Conservation (phyloP, 1,140 invertebrate species). For the Himalopsyche phryganea region DNA sequence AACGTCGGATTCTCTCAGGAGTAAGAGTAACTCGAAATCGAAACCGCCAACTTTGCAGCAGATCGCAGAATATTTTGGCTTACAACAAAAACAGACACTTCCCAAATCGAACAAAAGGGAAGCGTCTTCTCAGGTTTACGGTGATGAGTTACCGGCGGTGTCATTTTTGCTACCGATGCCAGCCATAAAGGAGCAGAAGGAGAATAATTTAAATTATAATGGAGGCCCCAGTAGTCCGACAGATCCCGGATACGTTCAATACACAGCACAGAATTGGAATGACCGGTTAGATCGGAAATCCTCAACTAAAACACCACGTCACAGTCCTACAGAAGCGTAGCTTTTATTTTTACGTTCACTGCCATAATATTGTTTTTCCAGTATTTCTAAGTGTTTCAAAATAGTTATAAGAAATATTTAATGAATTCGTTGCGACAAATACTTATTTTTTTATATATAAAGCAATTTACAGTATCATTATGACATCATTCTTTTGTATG, state of each 20-base stretch:
- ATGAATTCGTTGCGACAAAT: too few species aligned
- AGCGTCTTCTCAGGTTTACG: slow-evolving; percentile 26
- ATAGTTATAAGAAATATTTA: too few species aligned
- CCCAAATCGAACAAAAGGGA: slow-evolving; percentile 35
- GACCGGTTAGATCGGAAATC: slow-evolving; percentile 44
- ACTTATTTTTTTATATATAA: too few species aligned
- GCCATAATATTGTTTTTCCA: not conserved
- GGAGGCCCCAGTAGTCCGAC: slow-evolving; percentile 56
- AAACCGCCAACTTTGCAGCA: slow-evolving; percentile 47
- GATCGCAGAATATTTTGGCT: slow-evolving; percentile 45
- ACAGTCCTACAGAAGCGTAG: slow-evolving; percentile 53
- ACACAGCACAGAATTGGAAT: slow-evolving; percentile 64
- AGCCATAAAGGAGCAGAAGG: slow-evolving; percentile 17
- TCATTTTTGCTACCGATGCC: slow-evolving; percentile 29
- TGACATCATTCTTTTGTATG: too few species aligned
- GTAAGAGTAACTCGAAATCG: slow-evolving; percentile 25
- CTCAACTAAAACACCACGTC: slow-evolving; percentile 55
- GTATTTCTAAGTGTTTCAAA: too few species aligned
- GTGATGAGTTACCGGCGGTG: slow-evolving; percentile 23
- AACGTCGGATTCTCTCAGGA: slow-evolving; percentile 23
- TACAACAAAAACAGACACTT: slow-evolving; percentile 26
- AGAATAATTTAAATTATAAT: slow-evolving; percentile 22
- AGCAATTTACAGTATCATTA: too few species aligned
- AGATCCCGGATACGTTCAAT: slow-evolving; percentile 67
- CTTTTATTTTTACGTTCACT: not conserved